Base-by-base conservation (phyloP, 1,140 invertebrate genomes). In the Hylyphantes graminicola region DNA sequence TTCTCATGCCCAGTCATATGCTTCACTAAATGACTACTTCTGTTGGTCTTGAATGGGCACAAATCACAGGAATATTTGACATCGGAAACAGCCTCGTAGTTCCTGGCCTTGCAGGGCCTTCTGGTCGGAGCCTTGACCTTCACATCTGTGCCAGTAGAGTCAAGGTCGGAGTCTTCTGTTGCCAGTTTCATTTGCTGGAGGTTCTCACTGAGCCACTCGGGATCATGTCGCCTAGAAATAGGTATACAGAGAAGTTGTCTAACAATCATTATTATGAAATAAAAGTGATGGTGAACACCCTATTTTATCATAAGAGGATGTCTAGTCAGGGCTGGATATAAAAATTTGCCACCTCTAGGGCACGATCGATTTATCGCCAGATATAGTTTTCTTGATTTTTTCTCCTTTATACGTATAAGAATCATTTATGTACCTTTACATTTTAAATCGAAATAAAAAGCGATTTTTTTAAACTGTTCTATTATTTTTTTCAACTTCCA, bases 41-140 rank as follows among this genome's bases (percentile, higher is more conserved):
- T 86, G 67, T 89, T 90, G 13, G 88, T 88, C 77, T 90, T 90
- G 77, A 90, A 90, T 2, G 90, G 90, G 86, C 90, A 90, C 13
- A 87, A 75, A 9, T 87, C 85, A 84, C 90, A 90, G 67, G 88
- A 89, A 82, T 88, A 89, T 82, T 90, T 90, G 82, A 88, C 90
- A 8, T 87, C 87, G 9, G 87, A 84, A 12, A 85, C 54, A 17
- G 78, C 64, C 76, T 89, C 88, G 48, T 89, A 88, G 59, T 88
- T 86, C 61, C 88, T 89, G 55, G 53, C 55, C 54, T 74, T 79
- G 15, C 54, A 63, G 12, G 76, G 50, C 8, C 65, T 64, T 11
- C 50, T 55, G 4, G 19, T 35, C 8, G 7, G 15, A 0, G 13
- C 9, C 6, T 75, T 53, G 12, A 15, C 48, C 19, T 72, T 81